Conservation (phyloP, 2,888 invertebrate species). For the Drosophila nigricruria region DNA sequence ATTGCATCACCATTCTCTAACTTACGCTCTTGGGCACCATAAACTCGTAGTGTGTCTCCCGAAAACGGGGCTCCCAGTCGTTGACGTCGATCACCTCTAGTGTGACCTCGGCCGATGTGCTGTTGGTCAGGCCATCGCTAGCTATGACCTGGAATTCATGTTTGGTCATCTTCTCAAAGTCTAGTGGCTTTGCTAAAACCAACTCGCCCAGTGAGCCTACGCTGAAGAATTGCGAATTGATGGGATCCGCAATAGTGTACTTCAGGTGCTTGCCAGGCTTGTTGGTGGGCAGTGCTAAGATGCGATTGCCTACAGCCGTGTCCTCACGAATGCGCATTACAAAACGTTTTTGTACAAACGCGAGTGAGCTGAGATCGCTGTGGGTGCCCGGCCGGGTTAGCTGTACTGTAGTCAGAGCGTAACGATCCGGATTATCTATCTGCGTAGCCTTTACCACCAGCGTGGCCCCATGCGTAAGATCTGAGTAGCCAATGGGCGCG, state of each 20-base stretch:
- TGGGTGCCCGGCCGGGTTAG: constrained; percentile 87
- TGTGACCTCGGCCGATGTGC: constrained; percentile 91
- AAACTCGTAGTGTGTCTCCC: constrained; percentile 95
- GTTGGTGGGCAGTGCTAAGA: constrained; percentile 90
- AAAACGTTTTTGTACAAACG: constrained; percentile 90
- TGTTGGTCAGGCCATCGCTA: constrained; percentile 91
- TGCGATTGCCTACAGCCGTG: constrained; percentile 90
- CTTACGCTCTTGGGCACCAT: constrained; percentile 84
- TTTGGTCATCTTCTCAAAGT: constrained; percentile 90
- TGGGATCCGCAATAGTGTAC: constrained; percentile 91
- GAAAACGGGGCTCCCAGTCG: constrained; percentile 97
- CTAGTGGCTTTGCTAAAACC: constrained; percentile 90
- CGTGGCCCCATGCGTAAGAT: constrained; percentile 90
- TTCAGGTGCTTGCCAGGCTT: constrained; percentile 89
- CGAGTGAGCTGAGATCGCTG: constrained; percentile 85
- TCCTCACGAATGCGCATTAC: constrained; percentile 91
- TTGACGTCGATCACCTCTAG: constrained; percentile 94
- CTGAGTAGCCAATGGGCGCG: constrained; percentile 84
- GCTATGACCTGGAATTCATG: constrained; percentile 93
- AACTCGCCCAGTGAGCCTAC: constrained; percentile 93
- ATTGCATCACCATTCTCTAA: constrained; percentile 1
- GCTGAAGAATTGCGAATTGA: constrained; percentile 90
- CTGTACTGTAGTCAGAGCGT: constrained; percentile 93
- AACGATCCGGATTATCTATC: constrained; percentile 94
- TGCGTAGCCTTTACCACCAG: constrained; percentile 93